Conservation (phyloP, 2,888 invertebrate species). For the Temnothorax unifasciatus region DNA sequence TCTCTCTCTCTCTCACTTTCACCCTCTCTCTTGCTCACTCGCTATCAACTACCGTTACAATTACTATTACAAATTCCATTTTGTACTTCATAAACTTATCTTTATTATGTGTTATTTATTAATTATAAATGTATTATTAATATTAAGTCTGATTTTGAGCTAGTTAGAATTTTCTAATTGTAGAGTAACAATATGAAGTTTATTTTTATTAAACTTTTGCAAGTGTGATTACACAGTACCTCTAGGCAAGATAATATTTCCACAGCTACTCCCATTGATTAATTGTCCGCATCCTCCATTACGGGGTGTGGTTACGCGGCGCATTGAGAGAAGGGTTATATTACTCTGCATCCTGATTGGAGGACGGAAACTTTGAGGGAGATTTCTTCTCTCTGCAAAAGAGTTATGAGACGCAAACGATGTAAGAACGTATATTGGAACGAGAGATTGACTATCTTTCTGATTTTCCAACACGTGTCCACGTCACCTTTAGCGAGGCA, state of each 20-base stretch:
- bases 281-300: conserved; percentile 1
- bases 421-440: neutral
- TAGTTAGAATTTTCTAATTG: neutral
- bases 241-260: neutral
- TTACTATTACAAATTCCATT: conserved; percentile 62
- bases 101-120: neutral
- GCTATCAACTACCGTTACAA: conserved; percentile 53
- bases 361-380: neutral
- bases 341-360: neutral
- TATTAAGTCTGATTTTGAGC: neutral
- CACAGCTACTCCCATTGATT: neutral
- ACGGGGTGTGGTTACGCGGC: neutral
- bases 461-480: neutral
- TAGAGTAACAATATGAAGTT: neutral
- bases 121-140: neutral
- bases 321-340: conserved; percentile 13
- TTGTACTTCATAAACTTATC: neutral
- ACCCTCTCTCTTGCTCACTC: neutral
- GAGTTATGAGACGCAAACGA: neutral
- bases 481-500: conserved; percentile 7
- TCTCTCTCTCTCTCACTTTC: neutral
- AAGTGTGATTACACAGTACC: neutral
- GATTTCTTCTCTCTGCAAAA: neutral
- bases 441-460: neutral
- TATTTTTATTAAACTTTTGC: neutral